phyloP scores from a whole-genome alignment of 2,113 vertebrate species.

The Planiliza haematocheilus region DNA sequence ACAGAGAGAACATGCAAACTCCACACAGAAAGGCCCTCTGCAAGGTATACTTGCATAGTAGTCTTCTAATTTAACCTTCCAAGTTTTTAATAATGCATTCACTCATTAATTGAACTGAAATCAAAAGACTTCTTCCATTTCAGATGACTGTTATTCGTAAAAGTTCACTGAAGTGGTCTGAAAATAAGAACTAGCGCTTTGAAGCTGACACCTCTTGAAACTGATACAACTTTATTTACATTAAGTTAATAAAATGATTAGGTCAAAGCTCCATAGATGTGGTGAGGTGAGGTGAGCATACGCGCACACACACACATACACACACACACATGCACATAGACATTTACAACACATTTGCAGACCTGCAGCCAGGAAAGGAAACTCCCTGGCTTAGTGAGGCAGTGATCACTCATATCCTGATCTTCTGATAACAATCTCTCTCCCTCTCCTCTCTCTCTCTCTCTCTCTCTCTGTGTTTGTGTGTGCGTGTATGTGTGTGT shows the following conservation, averaged over 20 bases:
- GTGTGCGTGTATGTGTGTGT: background rate
- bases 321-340: conserved; percentile 16
- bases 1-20: too few species aligned
- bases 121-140: background rate
- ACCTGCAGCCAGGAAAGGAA: conserved; percentile 55
- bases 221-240: background rate
- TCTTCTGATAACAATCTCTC: conserved; percentile 54
- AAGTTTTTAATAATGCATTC: background rate
- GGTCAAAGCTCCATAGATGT: conserved; percentile 42
- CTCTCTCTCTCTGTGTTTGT: conserved; percentile 5
- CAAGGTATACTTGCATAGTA: too few species aligned
- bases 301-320: conserved; percentile 1
- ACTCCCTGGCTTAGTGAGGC: conserved; percentile 58
- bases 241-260: background rate
- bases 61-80: too few species aligned
- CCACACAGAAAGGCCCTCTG: too few species aligned
- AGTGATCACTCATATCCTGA: conserved; percentile 60
- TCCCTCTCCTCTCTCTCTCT: too few species aligned
- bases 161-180: too few species aligned
- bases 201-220: background rate
- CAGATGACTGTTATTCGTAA: background rate
- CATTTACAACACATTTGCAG: background rate
- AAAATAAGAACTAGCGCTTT: background rate
- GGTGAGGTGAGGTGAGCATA: background rate
- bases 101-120: background rate